Conservation (phyloP, 2,888 invertebrate genomes). For the Chymomyza caudatula region DNA sequence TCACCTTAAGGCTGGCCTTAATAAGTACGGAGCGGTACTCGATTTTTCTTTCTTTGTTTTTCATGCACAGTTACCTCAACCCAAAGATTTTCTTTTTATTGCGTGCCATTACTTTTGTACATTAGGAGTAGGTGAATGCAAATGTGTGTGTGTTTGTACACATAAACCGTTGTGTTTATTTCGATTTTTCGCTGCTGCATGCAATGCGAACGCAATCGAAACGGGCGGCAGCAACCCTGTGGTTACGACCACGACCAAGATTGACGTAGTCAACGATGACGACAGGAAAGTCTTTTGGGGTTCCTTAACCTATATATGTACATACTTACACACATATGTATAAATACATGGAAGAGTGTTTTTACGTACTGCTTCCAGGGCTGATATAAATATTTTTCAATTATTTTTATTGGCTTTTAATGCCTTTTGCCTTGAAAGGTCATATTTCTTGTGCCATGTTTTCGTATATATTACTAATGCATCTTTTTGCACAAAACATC, state of each 20-base stretch:
- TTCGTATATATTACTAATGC: background rate
- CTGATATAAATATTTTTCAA: constrained; percentile 61
- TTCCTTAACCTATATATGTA: background rate
- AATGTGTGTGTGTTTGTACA: background rate
- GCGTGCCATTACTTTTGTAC: constrained; percentile 49
- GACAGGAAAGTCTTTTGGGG: background rate
- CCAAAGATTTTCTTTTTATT: constrained; percentile 40
- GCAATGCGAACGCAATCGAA: background rate
- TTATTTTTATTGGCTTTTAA: constrained; percentile 64
- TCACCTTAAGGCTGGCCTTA: background rate
- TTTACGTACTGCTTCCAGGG: constrained; percentile 9
- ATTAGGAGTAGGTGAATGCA: background rate
- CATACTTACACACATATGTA: background rate
- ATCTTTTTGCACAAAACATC: background rate
- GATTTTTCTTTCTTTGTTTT: constrained; percentile 8
- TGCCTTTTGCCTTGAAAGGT: constrained; percentile 6
- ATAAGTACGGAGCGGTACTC: background rate
- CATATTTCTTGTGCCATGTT: background rate
- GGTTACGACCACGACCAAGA: background rate
- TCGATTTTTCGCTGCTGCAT: background rate
- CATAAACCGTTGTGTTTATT: background rate
- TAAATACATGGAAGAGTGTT: background rate
- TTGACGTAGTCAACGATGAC: background rate
- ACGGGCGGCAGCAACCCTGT: background rate
- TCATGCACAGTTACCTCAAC: constrained; percentile 20